Evolutionary conservation across 1,140 invertebrate genomes (phyloP), one percentile per base, ranked within the genome.

Genomic region (Aphis craccivora): DNA sequence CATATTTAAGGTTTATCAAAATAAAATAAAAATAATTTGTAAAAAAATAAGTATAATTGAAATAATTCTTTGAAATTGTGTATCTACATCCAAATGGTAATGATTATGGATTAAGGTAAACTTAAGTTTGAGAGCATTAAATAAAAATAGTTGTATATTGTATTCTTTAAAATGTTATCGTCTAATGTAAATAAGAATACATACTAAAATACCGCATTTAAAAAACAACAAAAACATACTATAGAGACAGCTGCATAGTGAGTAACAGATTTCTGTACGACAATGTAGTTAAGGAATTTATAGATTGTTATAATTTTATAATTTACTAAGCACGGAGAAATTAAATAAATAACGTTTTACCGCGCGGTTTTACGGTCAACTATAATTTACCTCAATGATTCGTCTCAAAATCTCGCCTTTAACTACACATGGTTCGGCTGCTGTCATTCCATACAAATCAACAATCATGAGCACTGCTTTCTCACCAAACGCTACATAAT

Each of bases 401-500:
- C 97, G 96, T 94, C 97, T 96, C 67, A 98, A 95, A 81, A 98
- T 97, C 94, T 97, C 96, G 84, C 97, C 96, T 94, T 98, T 96
- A 90, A 98, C 97, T 20, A 98, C 97, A 94, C 97, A 95, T 91
- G 96, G 95, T 95, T 97, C 97, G 37, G 96, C 96, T 14, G 98
- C 98, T 43, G 97, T 98, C 94, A 97, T 97, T 94, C 97, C 96
- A 95, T 99, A 99, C 55, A 99, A 95, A 94, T 96, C 97, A 3
- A 98, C 97, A 81, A 97, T 97, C 96, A 98, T 97, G 40, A 96
- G 96, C 43, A 99, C 95, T 25, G 98, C 97, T 95, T 97, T 97
- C 95, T 98, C 98, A 94, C 98, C 98, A 95, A 98, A 98, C 86
- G 98, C 97, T 94, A 98, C 97, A 95, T 97, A 98, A 95, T 98